Conservation (phyloP, 2,888 invertebrate species). For the Eupithecia exiguata region DNA sequence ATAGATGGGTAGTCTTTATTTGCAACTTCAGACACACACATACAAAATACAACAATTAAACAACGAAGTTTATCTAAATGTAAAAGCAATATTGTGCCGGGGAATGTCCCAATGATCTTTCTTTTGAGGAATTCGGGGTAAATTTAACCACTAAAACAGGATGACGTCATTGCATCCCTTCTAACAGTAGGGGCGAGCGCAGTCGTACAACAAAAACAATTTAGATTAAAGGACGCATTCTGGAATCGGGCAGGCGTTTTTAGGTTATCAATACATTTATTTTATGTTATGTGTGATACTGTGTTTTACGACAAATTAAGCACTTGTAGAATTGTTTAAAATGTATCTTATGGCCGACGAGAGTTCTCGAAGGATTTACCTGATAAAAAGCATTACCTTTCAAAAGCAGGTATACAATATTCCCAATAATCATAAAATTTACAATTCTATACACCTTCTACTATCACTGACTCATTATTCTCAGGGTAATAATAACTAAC, state of each 20-base stretch:
- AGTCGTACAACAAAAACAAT: constrained; percentile 25
- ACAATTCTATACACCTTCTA: constrained; percentile 43
- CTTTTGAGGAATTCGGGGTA: constrained; percentile 45
- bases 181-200: constrained; percentile 21
- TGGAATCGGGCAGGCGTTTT: constrained; percentile 11
- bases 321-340: neutral
- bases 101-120: constrained; percentile 41
- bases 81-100: constrained; percentile 23
- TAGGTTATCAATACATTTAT: constrained; percentile 13
- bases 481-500: constrained; percentile 59
- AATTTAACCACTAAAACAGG: constrained; percentile 36
- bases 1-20: neutral
- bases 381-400: constrained; percentile 13
- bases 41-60: no score
- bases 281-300: neutral
- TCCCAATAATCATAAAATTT: constrained; percentile 46
- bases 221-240: constrained; percentile 26
- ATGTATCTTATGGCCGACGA: neutral
- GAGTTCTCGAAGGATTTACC: neutral
- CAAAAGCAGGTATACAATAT: constrained; percentile 35
- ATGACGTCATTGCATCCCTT: constrained; percentile 49
- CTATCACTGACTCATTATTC: constrained; percentile 52
- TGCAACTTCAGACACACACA: no score
- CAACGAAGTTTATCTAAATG: neutral
- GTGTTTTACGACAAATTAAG: constrained; percentile 5